Evolutionary conservation across 2,888 invertebrate genomes (phyloP), one percentile per base, ranked within the genome.

Genomic region (Nematopogon swammerdamellus): DNA sequence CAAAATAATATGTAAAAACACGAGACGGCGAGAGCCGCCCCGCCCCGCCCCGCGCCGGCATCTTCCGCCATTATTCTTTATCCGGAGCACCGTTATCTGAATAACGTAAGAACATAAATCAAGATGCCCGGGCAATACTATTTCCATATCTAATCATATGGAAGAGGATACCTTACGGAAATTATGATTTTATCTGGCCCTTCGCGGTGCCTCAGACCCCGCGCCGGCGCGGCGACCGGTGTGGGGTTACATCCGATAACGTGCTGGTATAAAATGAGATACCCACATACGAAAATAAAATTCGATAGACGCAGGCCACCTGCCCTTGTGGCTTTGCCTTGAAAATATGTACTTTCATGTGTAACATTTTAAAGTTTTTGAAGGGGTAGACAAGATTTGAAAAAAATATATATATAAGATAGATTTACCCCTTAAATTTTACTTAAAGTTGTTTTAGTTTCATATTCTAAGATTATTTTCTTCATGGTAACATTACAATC

Each of bases 91-190:
- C 69, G 68, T 69, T 74, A 74, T 75, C 75, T 70, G 59, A 62
- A 65, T 63, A 63, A 60, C 60, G 59, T 61, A 63, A 66, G 44
- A 6, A 19, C 44, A 75, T 76, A 73, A 72, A 75, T 75, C 72
- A 70, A 63, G 67, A 64, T 71, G 70, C 64, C 63, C 59, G 50
- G 64, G 61, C 67, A 67, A 70, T 72, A 72, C 72, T 70, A 70
- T 70, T 71, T 66, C 66, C 70, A 67, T 74, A 75, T 73, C 72
- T 74, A 73, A 75, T 75, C 73, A 73, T 50, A 49, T 48, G 49
- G 30, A 44, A 43, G 20, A 42, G 47, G 44, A 44, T 44, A 44
- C 44, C 44, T 44, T 19, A 44, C 44, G 44, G 44, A 44, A 44
- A 44, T 44, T 44, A 44, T 18, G 44, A 44, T 44, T 44, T 44